These are phyloP conservation scores for Vidua chalybeata DNA, from an alignment of 2,113 vertebrate species.

Conservation along the genomic window DNA sequence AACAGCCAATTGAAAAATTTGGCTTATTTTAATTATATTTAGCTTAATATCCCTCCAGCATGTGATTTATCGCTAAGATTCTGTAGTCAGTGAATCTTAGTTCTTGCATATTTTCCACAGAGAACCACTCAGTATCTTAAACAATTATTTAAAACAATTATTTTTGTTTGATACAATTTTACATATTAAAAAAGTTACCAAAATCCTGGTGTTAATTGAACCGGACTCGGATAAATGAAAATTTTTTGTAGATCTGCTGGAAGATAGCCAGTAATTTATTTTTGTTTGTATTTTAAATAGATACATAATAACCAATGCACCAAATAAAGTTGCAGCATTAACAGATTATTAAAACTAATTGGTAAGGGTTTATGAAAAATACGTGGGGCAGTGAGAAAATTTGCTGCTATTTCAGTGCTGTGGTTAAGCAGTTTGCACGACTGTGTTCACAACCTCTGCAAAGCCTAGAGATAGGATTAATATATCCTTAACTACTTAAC, in stretches of 20 bases:
- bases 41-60: background rate
- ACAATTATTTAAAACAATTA: background rate
- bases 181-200: background rate
- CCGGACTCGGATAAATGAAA: background rate
- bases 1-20: background rate
- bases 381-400: fast-evolving
- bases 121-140: background rate
- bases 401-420: background rate
- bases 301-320: background rate
- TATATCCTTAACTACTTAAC: background rate
- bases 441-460: background rate
- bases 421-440: background rate
- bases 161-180: background rate
- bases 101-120: background rate
- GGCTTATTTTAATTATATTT: background rate
- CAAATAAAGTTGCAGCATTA: background rate
- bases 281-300: background rate
- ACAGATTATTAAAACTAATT: background rate
- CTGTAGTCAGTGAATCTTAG: background rate
- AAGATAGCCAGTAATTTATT: background rate
- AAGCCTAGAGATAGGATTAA: background rate
- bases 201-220: background rate
- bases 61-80: background rate
- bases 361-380: background rate
- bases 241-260: background rate